Percentiles rank a stretch among this genome's conserved stretches.
These are phyloP conservation scores for Premnoplex brunnescens DNA, from an alignment of 2,797 vertebrate species.

Conservation along the genomic window DNA sequence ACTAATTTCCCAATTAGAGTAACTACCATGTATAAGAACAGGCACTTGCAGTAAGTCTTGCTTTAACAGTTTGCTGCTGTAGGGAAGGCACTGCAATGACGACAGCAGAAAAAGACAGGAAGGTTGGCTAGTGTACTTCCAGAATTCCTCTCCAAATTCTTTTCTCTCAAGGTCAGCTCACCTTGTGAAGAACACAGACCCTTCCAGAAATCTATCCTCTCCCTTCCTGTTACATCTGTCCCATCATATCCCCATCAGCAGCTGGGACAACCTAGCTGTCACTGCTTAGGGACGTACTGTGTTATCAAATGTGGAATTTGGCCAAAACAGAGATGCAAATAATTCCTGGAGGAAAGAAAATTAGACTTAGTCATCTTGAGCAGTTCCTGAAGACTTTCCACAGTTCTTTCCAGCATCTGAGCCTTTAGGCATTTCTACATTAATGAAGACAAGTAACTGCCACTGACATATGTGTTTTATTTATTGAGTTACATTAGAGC, in stretches of 20 bases:
- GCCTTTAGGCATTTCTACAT: neutral
- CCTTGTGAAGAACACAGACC: neutral
- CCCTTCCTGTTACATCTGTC: neutral
- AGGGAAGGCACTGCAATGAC: neutral
- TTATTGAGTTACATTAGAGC: neutral
- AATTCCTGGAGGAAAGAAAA: neutral
- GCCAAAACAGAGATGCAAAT: neutral
- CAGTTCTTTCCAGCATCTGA: neutral
- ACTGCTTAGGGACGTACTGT: neutral
- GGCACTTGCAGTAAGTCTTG: neutral
- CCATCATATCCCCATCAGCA: neutral
- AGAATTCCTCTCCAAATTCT: neutral
- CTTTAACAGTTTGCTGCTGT: neutral
- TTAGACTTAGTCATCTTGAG: neutral
- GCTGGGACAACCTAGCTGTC: neutral
- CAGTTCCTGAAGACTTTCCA: neutral
- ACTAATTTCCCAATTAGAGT: neutral
- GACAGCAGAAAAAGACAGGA: neutral
- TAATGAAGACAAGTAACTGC: neutral
- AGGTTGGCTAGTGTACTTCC: neutral
- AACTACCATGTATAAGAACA: rapidly evolving
- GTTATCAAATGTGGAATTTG: neutral
- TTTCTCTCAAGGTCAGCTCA: neutral
- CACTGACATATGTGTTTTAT: conserved; percentile 27
- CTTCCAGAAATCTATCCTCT: neutral